Evolutionary conservation across 2,113 vertebrate species (phyloP), one percentile per base, ranked within the genome.

Genomic region (Burhinus bistriatus): DNA sequence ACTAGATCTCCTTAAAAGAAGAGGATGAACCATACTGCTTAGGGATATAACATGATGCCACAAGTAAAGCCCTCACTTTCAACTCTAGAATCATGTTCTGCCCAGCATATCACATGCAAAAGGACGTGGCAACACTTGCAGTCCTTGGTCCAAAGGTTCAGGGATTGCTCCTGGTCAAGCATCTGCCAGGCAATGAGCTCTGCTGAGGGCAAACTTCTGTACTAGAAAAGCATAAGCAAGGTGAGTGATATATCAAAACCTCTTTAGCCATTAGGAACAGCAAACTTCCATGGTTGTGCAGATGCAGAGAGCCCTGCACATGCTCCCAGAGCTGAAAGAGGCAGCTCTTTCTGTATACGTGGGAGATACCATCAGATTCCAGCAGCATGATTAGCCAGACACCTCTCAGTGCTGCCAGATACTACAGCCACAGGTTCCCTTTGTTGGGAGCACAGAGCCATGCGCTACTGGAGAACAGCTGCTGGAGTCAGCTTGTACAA

Each of bases 351-450:
- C 68, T 47, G 40, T 15, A 45, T 19, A 49, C 1, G 0, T 17
- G 18, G 26, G 70, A 89, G 54, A 36, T 13, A 59, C 21, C 26
- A 61, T 11, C 14, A 66, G 66, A 62, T 62, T 42, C 34, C 57
- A 80, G 47, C 17, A 61, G 66, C 17, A 8, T 5, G 25, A 77
- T 30, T 9, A 92, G 49, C 5, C 72, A 89, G 69, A 17, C 15
- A 62, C 32, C 29, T 32, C 34, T 32, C 88, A 87, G 58, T 47
- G 55, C 59, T 94, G 73, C 25, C 82, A 94, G 45, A 15, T 5
- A 9, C 6, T 12, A 64, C 0, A 84, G n/a, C 12, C 47, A 55
- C 0, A 0, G 27, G 54, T 27, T 59, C 10, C 16, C 19, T 71
- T 38, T 38, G 51, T 3, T 9, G 3, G 42, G 32, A 68, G 23